These are phyloP conservation scores for Macrosiphum euphorbiae DNA, from an alignment of 2,888 invertebrate species.

Conservation along the genomic window DNA sequence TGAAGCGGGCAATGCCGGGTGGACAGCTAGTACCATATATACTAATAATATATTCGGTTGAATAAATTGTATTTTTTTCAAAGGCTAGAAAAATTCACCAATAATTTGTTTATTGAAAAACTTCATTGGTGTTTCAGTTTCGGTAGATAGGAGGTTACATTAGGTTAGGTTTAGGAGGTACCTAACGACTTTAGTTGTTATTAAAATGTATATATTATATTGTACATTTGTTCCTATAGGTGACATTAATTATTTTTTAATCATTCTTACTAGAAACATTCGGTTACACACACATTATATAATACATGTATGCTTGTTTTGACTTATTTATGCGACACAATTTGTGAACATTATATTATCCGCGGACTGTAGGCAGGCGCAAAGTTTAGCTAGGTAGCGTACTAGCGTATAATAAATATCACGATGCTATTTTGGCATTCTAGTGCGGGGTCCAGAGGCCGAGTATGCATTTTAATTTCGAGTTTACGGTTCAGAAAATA, in stretches of 20 bases:
- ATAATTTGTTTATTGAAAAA: neutral
- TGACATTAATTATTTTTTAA: neutral
- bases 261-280: neutral
- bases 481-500: slow-evolving; percentile 1
- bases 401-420: neutral
- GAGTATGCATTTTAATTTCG: slow-evolving; percentile 29
- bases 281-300: neutral
- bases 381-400: neutral
- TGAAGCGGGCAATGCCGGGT: no score
- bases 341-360: neutral
- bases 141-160: no score
- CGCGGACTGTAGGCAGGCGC: neutral
- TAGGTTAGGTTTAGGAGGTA: neutral
- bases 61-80: neutral
- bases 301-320: neutral
- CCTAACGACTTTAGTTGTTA: neutral
- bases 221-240: no score
- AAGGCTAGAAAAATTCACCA: neutral
- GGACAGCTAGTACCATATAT: no score
- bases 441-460: neutral
- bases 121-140: neutral
- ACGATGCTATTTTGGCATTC: neutral
- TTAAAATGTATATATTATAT: neutral
- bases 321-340: neutral
- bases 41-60: neutral